Conservation (phyloP, 2,797 vertebrate genomes). For the Phrynocephalus forsythii region DNA sequence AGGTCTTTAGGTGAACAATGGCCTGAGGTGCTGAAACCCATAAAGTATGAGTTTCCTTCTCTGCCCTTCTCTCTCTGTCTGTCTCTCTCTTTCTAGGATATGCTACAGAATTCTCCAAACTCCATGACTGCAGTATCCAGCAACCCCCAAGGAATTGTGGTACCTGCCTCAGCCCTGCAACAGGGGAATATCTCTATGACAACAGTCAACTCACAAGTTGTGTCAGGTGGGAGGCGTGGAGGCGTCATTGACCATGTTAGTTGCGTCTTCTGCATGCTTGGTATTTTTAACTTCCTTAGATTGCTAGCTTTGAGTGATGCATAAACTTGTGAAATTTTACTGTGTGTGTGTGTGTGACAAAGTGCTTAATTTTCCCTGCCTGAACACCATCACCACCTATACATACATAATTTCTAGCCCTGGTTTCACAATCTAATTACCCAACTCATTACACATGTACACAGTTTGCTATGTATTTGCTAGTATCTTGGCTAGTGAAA, state of each 20-base stretch:
- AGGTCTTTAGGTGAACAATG: too few species aligned
- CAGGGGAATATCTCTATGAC: slow-evolving; percentile 92
- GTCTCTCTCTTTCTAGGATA: slow-evolving; percentile 81
- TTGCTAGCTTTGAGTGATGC: slow-evolving; percentile 17
- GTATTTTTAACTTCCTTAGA: slow-evolving; percentile 37
- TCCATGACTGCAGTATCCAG: slow-evolving; percentile 91
- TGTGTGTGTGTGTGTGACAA: neutral
- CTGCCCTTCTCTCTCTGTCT: neutral
- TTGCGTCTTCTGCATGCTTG: slow-evolving; percentile 46
- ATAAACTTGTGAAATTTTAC: neutral
- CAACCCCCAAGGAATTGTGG: slow-evolving; percentile 92
- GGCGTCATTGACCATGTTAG: slow-evolving; percentile 42
- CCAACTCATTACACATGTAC: neutral
- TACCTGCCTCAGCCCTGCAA: slow-evolving; percentile 89
- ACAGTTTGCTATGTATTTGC: neutral
- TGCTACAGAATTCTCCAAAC: slow-evolving; percentile 94
- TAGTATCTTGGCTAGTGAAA: too few species aligned
- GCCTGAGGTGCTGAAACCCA: too few species aligned
- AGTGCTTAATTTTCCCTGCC: neutral
- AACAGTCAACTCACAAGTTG: slow-evolving; percentile 89
- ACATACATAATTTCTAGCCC: neutral
- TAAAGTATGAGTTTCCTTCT: neutral
- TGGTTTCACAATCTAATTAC: neutral
- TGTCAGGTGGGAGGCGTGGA: slow-evolving; percentile 84
- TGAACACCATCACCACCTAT: neutral